phyloP scores from a whole-genome alignment of 2,113 vertebrate genomes.

The Crocuta crocuta region DNA sequence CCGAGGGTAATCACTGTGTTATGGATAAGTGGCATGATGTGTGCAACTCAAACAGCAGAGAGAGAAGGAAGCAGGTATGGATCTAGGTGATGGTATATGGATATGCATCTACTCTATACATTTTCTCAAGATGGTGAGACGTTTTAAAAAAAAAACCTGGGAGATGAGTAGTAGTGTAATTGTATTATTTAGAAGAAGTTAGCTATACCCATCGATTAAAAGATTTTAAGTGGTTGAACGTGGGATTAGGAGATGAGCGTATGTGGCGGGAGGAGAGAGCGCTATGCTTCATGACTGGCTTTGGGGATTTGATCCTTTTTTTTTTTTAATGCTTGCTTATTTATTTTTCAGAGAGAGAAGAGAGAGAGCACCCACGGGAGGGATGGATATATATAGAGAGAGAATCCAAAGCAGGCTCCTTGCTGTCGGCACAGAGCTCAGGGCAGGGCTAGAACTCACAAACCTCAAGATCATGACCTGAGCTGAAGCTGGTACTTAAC shows the following conservation, averaged over 20 bases:
- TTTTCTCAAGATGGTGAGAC: background rate
- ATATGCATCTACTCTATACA: background rate
- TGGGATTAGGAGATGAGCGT: background rate
- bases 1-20: background rate
- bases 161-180: background rate
- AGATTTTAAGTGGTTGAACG: background rate
- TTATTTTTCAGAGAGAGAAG: no score
- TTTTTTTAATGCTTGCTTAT: no score
- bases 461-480: no score
- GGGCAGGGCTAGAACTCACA: no score
- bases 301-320: background rate
- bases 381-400: no score
- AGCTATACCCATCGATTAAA: background rate
- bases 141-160: background rate
- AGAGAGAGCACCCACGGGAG: no score
- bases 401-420: no score
- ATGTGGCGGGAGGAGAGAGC: no score
- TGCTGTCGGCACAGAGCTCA: no score
- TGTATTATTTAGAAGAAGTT: background rate
- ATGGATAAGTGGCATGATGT: background rate
- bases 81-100: fast-evolving
- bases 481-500: no score
- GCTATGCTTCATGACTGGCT: background rate
- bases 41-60: background rate
- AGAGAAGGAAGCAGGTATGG: no score